phyloP scores from a whole-genome alignment of 2,888 invertebrate species.

The Dryobota labecula region DNA sequence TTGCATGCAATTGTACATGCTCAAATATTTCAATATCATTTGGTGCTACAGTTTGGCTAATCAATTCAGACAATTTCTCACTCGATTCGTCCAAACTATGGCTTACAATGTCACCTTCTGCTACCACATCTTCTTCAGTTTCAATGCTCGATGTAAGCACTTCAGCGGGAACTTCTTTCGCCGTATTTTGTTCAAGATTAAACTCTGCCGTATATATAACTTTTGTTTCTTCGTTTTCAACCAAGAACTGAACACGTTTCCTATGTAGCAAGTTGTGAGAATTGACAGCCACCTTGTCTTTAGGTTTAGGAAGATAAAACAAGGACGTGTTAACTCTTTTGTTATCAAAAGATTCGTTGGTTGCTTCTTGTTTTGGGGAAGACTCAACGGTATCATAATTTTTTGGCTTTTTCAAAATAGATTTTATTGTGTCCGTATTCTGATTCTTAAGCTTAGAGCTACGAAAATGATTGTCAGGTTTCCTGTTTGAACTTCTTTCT shows the following conservation, averaged over 20 bases:
- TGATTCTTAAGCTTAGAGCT: slow-evolving; percentile 80
- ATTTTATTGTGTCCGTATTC: slow-evolving; percentile 89
- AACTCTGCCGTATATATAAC: slow-evolving; percentile 88
- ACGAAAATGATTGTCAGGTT: slow-evolving; percentile 71
- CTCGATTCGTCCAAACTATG: slow-evolving; percentile 75
- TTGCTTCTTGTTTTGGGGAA: slow-evolving; percentile 75
- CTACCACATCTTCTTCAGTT: slow-evolving; percentile 78
- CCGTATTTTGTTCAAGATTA: slow-evolving; percentile 81
- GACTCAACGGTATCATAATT: slow-evolving; percentile 79
- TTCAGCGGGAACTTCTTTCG: slow-evolving; percentile 70
- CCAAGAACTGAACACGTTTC: slow-evolving; percentile 93
- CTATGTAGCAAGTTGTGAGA: slow-evolving; percentile 86
- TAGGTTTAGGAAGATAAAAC: slow-evolving; percentile 92
- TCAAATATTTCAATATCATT: slow-evolving; percentile 67
- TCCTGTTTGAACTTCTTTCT: slow-evolving; percentile 78
- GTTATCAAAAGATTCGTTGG: slow-evolving; percentile 78
- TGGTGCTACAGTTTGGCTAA: slow-evolving; percentile 68
- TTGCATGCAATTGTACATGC: slow-evolving; percentile 64
- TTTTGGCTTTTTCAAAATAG: slow-evolving; percentile 91
- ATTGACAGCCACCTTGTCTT: slow-evolving; percentile 78
- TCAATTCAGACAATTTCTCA: slow-evolving; percentile 71
- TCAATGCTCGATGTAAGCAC: slow-evolving; percentile 64
- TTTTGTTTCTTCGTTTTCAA: slow-evolving; percentile 91
- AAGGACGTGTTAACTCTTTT: slow-evolving; percentile 87
- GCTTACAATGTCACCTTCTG: slow-evolving; percentile 85